These are phyloP conservation scores for Synergus gifuensis DNA, from an alignment of 2,888 invertebrate genomes.

Conservation along the genomic window DNA sequence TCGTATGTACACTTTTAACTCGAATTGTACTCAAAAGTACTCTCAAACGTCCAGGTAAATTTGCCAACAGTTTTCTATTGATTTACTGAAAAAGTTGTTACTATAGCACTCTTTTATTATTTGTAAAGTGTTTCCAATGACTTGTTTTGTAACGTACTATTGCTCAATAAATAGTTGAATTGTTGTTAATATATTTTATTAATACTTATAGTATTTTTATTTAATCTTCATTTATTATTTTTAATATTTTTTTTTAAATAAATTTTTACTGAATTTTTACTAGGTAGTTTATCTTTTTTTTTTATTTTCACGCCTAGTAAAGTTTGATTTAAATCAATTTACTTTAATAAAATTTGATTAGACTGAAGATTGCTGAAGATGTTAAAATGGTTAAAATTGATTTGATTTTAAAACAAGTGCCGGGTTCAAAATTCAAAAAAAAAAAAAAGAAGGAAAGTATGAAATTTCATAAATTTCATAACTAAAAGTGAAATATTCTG, in stretches of 20 bases:
- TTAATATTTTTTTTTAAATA: neutral
- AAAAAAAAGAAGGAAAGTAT: neutral
- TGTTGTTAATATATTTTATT: neutral
- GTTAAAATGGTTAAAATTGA: no score
- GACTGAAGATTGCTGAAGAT: no score
- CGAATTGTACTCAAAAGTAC: neutral
- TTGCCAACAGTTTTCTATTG: neutral
- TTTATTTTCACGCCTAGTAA: no score
- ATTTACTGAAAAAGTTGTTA: neutral
- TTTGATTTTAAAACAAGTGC: no score
- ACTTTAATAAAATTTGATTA: no score
- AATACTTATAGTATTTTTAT: neutral
- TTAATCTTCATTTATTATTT: neutral
- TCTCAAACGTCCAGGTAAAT: neutral
- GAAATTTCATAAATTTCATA: constrained; percentile 43
- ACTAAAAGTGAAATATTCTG: constrained; percentile 21
- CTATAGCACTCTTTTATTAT: neutral
- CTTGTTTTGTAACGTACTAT: constrained; percentile 3
- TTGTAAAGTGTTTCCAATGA: neutral
- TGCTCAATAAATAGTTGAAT: constrained; percentile 37
- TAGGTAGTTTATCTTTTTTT: no score
- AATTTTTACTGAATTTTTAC: no score
- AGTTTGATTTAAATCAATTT: no score
- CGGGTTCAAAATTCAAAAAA: no score
- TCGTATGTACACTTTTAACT: neutral